phyloP scores from a whole-genome alignment of 92 coral and sea anemone species.

The Paramuricea clavata region DNA sequence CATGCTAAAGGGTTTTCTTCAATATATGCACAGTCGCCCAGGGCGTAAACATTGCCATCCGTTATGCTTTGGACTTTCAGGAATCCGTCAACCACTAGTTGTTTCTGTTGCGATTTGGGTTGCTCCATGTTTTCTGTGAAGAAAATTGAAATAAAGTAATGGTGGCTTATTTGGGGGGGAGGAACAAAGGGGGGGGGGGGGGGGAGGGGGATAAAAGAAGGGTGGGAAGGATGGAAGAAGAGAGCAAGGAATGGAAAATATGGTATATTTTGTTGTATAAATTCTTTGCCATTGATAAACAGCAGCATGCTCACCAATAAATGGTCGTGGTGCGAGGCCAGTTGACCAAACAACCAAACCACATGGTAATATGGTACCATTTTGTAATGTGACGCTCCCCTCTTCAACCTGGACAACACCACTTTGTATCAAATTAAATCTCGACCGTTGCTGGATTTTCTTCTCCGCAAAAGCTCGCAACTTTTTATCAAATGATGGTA shows the following conservation, averaged over 20 bases:
- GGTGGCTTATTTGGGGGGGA: background rate
- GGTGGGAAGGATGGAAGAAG: too few species aligned
- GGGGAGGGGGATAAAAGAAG: too few species aligned
- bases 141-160: too few species aligned
- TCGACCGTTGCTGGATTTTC: slow-evolving; percentile 89
- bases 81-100: slow-evolving; percentile 79
- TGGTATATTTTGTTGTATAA: too few species aligned
- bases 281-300: too few species aligned
- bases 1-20: slow-evolving; percentile 87
- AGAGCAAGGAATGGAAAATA: too few species aligned
- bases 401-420: slow-evolving; percentile 84
- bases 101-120: slow-evolving; percentile 85
- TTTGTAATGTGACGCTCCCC: slow-evolving; percentile 79
- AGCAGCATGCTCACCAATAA: too few species aligned
- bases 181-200: background rate
- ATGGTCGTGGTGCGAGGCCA: slow-evolving; percentile 92
- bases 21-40: slow-evolving; percentile 92
- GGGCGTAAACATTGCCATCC: slow-evolving; percentile 82
- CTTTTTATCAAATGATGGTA: slow-evolving; percentile 96
- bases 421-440: slow-evolving; percentile 84
- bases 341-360: slow-evolving; percentile 99
- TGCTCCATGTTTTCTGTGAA: slow-evolving; percentile 86
- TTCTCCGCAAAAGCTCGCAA: slow-evolving; percentile 88
- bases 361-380: slow-evolving; percentile 83
- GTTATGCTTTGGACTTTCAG: slow-evolving; percentile 77